These are phyloP conservation scores for Narcine bancroftii DNA, from an alignment of 2,113 vertebrate genomes.

Conservation along the genomic window DNA sequence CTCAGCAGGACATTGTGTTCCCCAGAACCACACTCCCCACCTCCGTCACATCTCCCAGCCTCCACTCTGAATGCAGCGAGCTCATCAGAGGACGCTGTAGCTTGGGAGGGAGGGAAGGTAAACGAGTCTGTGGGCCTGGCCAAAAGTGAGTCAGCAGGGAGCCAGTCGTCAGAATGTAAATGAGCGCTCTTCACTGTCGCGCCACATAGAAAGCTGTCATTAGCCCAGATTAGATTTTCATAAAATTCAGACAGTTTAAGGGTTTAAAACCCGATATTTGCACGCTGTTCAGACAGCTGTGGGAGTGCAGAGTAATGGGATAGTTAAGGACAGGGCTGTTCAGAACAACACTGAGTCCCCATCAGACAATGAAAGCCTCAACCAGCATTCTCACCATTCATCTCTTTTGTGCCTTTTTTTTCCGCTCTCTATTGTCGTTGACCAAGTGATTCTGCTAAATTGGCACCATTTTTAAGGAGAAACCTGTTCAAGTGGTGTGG, in stretches of 20 bases:
- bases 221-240: constrained; percentile 67
- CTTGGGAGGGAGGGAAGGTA: constrained; percentile 40
- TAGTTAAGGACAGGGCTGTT: not conserved
- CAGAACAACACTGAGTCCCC: not conserved
- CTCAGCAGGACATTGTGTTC: not conserved
- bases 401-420: no score
- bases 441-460: not conserved
- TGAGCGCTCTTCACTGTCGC: constrained; percentile 42
- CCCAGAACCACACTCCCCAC: not conserved
- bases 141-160: constrained; percentile 48
- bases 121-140: constrained; percentile 41
- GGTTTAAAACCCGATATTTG: constrained; percentile 40
- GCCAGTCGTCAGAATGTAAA: constrained; percentile 48
- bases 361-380: not conserved
- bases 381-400: no score
- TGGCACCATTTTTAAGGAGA: not conserved
- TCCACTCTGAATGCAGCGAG: not conserved
- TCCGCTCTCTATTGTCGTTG: not conserved
- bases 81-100: constrained; percentile 25
- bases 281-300: constrained; percentile 43
- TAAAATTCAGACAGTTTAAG: constrained; percentile 57
- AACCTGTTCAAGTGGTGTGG: not conserved
- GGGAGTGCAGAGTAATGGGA: not conserved
- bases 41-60: not conserved
- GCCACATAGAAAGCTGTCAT: constrained; percentile 48